Evolutionary conservation across 2,113 vertebrate species (phyloP), one percentile per base, ranked within the genome.

Genomic region (Panthera uncia): DNA sequence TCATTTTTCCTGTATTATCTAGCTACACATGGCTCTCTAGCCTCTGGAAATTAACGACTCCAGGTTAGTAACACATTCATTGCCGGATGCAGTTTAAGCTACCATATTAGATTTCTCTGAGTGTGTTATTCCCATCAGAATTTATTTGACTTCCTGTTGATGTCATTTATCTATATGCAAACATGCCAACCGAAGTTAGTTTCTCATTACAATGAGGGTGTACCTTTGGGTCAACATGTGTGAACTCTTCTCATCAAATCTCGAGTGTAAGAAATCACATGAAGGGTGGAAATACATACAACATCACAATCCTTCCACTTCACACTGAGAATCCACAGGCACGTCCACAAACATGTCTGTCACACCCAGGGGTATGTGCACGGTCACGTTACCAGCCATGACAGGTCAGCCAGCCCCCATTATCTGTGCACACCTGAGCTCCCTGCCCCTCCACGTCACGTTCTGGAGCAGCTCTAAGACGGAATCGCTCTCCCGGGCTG

Each of bases 401-500:
- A 93, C 97, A 97, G 98, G 98, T 97, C 98, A 95, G 83, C 65
- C 94, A 95, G 81, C 79, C 96, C 97, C 96, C 97, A 68, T 97
- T 87, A 97, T 97, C 94, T 95, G 97, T 96, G 97, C 97, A 97
- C 98, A 98, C 98, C 98, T 95, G 98, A 97, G 96, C 96, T 97
- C 98, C 98, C 98, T 92, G 98, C 97, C 98, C 98, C 98, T 98
- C 92, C 98, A 83, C 80, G 95, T 92, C 97, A 98, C 95, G 97
- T 92, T 95, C 97, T 88, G 98, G 97, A 97, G 98, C 98, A 98
- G 98, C 98, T 98, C 98, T 98, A 90, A 95, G 78, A 98, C 97
- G 84, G 98, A 98, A 98, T 98, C 97, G 50, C 65, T 86, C 92
- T 45, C 94, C 85, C 96, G 97, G 98, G 97, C 95, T 98, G 90